phyloP scores from a whole-genome alignment of 2,797 vertebrate genomes.

The Nannoperca australis region DNA sequence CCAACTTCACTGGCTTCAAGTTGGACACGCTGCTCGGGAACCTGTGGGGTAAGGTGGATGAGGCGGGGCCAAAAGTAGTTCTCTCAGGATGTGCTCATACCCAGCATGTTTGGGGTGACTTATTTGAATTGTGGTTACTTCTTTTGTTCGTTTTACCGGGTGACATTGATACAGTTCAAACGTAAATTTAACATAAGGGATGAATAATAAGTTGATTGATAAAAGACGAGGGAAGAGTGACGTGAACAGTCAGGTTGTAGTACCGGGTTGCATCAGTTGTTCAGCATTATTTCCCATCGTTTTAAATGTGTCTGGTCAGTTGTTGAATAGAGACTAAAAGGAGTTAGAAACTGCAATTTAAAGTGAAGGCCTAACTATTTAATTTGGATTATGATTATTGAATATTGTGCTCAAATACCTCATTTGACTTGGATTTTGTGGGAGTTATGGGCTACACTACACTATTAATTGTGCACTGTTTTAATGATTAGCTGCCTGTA shows the following conservation, averaged over 20 bases:
- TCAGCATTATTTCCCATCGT: neutral
- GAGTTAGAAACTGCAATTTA: neutral
- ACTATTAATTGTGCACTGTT: neutral
- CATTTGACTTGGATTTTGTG: neutral
- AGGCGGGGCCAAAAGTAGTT: neutral
- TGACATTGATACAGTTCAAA: neutral
- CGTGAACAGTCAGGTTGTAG: neutral
- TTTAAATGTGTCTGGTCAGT: too few relatives aligned
- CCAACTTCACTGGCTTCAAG: slow-evolving; percentile 91
- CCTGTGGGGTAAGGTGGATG: slow-evolving; percentile 82
- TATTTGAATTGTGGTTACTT: neutral
- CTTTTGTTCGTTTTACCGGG: neutral
- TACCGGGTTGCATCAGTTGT: neutral
- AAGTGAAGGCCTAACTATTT: too few relatives aligned
- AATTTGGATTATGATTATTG: neutral
- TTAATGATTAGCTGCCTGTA: neutral
- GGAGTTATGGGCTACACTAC: neutral
- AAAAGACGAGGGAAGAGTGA: neutral
- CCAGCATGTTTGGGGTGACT: neutral
- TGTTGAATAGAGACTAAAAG: neutral
- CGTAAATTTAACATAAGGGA: neutral
- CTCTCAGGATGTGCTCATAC: neutral
- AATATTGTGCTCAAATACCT: neutral
- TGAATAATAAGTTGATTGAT: neutral
- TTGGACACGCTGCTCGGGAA: slow-evolving; percentile 88